Base-by-base conservation (phyloP, 1,140 invertebrate genomes). In the Cherax quadricarinatus region DNA sequence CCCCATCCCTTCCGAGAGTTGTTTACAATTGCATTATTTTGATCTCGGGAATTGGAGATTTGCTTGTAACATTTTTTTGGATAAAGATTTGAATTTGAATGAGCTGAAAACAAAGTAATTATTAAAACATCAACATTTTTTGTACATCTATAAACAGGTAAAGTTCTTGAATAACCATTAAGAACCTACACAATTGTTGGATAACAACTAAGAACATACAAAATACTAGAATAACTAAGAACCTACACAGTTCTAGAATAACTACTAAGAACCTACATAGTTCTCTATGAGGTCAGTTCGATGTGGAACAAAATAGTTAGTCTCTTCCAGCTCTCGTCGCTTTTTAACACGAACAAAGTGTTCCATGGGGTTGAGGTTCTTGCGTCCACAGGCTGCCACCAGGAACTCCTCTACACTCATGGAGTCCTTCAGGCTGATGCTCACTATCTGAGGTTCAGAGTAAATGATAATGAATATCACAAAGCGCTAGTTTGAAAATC, bases 401-500 rank as follows among this genome's bases (percentile, higher is more conserved):
- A 99, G 96, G 95, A 99, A 98, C 95, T 99, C 98, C 95, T 99
- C 98, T 16, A 99, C 98, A 57, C 98, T 98, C 97, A 99, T 99
- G 79, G 97, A 96, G 94, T 98, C 97, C 94, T 98, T 96, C 94
- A 99, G 96, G 95, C 97, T 97, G 94, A 98, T 97, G 73, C 97
- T 97, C 80, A 97, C 97, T 91, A 97, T 94, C 97, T 97, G 95
- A 79, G 95, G 94, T 90, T 93, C 41, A 48, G 48, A 62, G 49
- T 86, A 51, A 70, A 73, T 78, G 57, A 86, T 6, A 62, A 86
- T 48, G 24, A 41, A 18, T 30, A 14, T 30, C 7, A 24, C 41
- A 24, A 24, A 70, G 60, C 16, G 30, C 30, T 41, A 1, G 30
- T 41, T 41, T 41, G 30, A 41, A 41, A 41, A 41, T 41, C 30